Evolutionary conservation across 2,888 invertebrate genomes (phyloP).

Genomic region (Phalangium opilio): DNA sequence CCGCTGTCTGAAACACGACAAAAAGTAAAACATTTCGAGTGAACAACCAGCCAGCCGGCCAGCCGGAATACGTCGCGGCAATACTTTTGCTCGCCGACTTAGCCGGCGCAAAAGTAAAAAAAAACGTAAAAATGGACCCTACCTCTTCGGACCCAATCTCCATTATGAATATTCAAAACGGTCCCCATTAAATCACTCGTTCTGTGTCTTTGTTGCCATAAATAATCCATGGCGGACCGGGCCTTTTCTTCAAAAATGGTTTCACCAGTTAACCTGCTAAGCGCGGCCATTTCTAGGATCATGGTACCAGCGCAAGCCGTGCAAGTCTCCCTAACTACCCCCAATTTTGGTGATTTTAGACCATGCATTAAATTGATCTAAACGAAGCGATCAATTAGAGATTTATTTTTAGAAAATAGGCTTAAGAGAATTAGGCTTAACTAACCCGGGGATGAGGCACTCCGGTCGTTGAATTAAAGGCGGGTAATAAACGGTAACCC

Average conservation of each 20-base stretch:
- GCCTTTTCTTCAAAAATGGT: conserved; percentile 87
- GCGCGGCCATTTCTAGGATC: conserved; percentile 90
- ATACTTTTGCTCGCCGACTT: too few relatives aligned
- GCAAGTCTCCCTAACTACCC: conserved; percentile 74
- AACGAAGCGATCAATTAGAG: too few relatives aligned
- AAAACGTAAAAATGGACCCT: too few relatives aligned
- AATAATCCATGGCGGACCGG: conserved; percentile 84
- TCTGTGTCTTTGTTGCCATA: conserved; percentile 86
- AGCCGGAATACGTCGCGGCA: too few relatives aligned
- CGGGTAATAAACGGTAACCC: conserved; percentile 81
- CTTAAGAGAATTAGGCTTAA: too few relatives aligned
- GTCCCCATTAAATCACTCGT: conserved; percentile 91
- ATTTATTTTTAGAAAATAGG: too few relatives aligned
- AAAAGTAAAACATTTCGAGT: too few relatives aligned
- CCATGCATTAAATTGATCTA: conserved; percentile 68
- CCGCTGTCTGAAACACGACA: conserved; percentile 57
- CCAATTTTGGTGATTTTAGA: conserved; percentile 54
- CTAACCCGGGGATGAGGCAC: conserved; percentile 85
- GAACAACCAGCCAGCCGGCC: too few relatives aligned
- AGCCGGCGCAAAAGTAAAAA: too few relatives aligned
- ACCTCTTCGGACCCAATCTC: conserved; percentile 84
- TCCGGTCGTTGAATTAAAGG: conserved; percentile 94
- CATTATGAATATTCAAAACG: conserved; percentile 91
- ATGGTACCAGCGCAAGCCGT: conserved; percentile 98
- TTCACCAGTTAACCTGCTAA: conserved; percentile 77